Evolutionary conservation across 2,888 invertebrate genomes (phyloP), one percentile per base, ranked within the genome.

Genomic region (Nephrotoma flavescens): DNA sequence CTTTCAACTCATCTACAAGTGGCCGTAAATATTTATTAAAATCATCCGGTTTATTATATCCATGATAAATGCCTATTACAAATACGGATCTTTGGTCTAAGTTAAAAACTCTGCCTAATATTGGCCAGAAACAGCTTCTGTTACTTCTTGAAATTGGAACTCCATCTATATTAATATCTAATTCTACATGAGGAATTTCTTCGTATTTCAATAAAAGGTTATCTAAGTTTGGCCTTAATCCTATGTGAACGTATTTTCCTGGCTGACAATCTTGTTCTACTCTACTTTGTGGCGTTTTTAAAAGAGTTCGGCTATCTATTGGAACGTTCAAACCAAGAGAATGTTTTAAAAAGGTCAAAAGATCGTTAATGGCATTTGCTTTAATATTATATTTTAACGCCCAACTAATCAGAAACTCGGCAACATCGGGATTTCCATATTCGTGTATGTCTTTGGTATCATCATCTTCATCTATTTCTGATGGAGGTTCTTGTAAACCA

Each of bases 111-210:
- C 47, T 47, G 47, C 47, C 2, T 47, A 2, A 47, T 57, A 87
- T 87, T 44, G 87, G 86, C 83, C 86, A 87, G 9, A 87, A 31
- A 85, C 85, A 71, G 42, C 71, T 86, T 12, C 83, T 45, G 45
- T 41, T 83, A 42, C 86, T 87, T 86, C 86, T 86, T 6, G 86
- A 52, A 85, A 87, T 86, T 31, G 87, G 87, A 42, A 87, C 12
- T 2, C 87, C 87, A 71, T 87, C 87, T 47, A 87, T 85, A 85
- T 87, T 87, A 52, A 87, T 47, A 42, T 15, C 71, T 84, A 87
- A 19, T 57, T 87, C 86, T 9, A 86, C 19, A 42, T 12, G 12
- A 4, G 44, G 12, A 7, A 15, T 6, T 5, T 85, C 15, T 44
- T 42, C 7, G 1, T 85, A 9, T 42, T 85, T 44, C 0, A 42